A percentile compares a stretch with the other conserved stretches of the same genome.
These are phyloP conservation scores for Poeciliopsis infans DNA, from an alignment of 2,797 vertebrate species.

Conservation along the genomic window DNA sequence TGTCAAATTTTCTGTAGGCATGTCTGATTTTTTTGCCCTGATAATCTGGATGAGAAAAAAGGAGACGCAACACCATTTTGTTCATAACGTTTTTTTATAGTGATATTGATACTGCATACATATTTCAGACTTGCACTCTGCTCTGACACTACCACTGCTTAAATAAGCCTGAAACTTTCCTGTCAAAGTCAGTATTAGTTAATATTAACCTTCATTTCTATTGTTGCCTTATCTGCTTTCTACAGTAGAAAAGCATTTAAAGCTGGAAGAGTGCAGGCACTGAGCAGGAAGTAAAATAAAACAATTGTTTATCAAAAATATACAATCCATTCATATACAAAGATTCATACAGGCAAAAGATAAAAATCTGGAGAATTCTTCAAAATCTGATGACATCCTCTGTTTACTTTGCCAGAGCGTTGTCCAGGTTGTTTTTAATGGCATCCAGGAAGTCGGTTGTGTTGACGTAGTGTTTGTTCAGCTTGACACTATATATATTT, in stretches of 20 bases:
- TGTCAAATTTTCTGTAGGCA: background rate
- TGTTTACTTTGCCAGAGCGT: slow-evolving; percentile 84
- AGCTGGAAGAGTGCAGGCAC: slow-evolving; percentile 13
- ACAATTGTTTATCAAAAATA: slow-evolving; percentile 34
- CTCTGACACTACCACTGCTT: background rate
- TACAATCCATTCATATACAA: slow-evolving; percentile 28
- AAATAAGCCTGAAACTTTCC: slow-evolving; percentile 8
- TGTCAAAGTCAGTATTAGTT: slow-evolving; percentile 29
- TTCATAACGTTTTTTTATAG: background rate
- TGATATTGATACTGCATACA: background rate
- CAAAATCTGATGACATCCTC: slow-evolving; percentile 1
- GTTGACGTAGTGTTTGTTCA: slow-evolving; percentile 94
- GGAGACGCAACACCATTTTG: background rate
- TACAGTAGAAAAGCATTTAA: slow-evolving; percentile 35
- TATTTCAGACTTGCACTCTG: slow-evolving; percentile 19
- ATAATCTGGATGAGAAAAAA: background rate
- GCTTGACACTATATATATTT: slow-evolving; percentile 83
- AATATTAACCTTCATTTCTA: slow-evolving; percentile 16
- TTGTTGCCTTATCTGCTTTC: slow-evolving; percentile 25
- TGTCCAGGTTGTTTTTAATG: slow-evolving; percentile 92
- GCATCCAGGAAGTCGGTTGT: slow-evolving; percentile 93
- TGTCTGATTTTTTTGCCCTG: background rate
- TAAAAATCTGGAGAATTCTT: slow-evolving; percentile 15
- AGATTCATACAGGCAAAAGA: slow-evolving; percentile 17
- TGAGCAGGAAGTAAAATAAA: slow-evolving; percentile 7